phyloP scores from a whole-genome alignment of 2,113 vertebrate genomes.

The Paramisgurnus dabryanus region DNA sequence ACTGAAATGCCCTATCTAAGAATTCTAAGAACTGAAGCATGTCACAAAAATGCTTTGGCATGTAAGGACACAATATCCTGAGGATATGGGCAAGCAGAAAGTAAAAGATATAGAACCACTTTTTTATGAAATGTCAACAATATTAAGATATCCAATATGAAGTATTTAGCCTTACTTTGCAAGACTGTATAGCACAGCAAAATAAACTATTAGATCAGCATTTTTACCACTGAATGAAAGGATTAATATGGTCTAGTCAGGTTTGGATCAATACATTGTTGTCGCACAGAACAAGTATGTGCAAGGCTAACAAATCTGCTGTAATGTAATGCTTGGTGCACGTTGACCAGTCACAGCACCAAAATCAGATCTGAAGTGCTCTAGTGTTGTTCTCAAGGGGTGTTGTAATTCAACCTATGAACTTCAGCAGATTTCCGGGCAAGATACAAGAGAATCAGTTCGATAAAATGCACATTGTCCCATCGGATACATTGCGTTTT shows the following conservation, averaged over 20 bases:
- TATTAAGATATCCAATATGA: background rate
- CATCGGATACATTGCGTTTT: background rate
- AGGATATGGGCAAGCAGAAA: constrained; percentile 4
- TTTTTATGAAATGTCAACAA: background rate
- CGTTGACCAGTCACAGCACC: constrained; percentile 61
- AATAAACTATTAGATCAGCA: constrained; percentile 5
- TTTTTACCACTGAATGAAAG: constrained; percentile 6
- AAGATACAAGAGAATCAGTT: constrained; percentile 49
- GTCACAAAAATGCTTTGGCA: background rate
- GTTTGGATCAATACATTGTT: constrained; percentile 60
- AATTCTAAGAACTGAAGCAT: constrained; percentile 11
- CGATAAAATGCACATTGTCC: constrained; percentile 25
- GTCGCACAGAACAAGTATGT: constrained; percentile 54
- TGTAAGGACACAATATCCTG: background rate
- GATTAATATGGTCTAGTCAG: background rate
- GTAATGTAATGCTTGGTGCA: constrained; percentile 71
- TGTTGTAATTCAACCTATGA: constrained; percentile 65
- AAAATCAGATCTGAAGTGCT: constrained; percentile 62
- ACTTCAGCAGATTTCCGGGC: constrained; percentile 67
- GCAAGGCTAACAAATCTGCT: constrained; percentile 72
- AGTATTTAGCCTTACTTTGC: no score
- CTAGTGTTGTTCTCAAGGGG: constrained; percentile 54
- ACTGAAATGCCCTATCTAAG: background rate
- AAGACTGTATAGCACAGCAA: no score
- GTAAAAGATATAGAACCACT: no score